Percentiles rank a stretch among this genome's conserved stretches.
Conservation (phyloP, 2,113 vertebrate genomes). For the Willisornis vidua region DNA sequence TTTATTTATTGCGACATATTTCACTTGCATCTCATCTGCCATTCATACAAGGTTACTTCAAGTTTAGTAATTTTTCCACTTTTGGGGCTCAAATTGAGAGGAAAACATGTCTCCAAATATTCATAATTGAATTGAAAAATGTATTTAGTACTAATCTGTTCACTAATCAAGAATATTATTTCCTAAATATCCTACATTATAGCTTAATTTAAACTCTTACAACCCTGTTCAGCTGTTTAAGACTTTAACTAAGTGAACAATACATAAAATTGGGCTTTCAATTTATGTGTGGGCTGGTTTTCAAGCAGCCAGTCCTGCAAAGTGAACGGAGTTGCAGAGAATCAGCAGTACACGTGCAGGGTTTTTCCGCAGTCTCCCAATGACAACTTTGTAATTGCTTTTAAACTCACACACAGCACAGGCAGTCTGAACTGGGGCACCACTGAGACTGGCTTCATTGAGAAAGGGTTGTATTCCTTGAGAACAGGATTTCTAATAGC, state of each 20-base stretch:
- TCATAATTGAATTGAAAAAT: background rate
- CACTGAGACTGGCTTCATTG: background rate
- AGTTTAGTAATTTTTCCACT: slow-evolving; percentile 6
- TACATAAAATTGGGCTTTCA: background rate
- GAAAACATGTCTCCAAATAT: background rate
- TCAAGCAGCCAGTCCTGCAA: background rate
- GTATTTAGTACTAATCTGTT: background rate
- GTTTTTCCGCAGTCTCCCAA: background rate
- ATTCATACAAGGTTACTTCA: slow-evolving; percentile 31
- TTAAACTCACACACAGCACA: background rate
- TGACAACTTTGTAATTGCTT: background rate
- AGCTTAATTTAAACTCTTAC: background rate
- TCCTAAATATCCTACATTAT: background rate
- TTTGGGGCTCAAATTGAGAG: background rate
- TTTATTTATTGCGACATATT: slow-evolving; percentile 42
- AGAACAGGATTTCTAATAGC: background rate
- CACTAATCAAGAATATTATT: background rate
- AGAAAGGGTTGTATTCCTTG: background rate
- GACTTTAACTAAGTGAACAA: background rate
- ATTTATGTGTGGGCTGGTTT: background rate
- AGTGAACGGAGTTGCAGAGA: background rate
- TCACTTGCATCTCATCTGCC: slow-evolving; percentile 9
- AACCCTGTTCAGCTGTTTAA: background rate
- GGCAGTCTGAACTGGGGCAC: background rate
- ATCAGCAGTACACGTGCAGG: background rate